A percentile compares a stretch with the other conserved stretches of the same genome.
These are phyloP conservation scores for Amphipyra tragopoginis DNA, from an alignment of 2,888 invertebrate genomes.

Conservation along the genomic window DNA sequence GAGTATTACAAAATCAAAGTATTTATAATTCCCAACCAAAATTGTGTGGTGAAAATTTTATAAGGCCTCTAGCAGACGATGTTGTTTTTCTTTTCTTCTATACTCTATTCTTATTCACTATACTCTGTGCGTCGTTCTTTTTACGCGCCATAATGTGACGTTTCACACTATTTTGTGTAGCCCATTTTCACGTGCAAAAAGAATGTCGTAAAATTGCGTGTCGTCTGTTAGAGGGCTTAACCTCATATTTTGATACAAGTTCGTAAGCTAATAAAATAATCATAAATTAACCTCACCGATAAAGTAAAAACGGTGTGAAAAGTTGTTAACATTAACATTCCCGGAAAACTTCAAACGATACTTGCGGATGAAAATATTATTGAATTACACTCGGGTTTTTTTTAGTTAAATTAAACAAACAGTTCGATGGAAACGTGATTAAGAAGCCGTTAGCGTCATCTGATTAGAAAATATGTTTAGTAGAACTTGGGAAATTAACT, in stretches of 20 bases:
- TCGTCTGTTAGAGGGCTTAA: too few relatives aligned
- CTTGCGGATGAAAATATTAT: conserved; percentile 41
- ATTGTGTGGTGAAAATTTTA: conserved; percentile 1
- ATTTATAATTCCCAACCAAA: conserved; percentile 4
- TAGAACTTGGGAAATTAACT: conserved; percentile 8
- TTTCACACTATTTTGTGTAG: too few relatives aligned
- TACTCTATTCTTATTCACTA: too few relatives aligned
- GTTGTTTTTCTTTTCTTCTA: too few relatives aligned
- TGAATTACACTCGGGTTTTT: conserved; percentile 33
- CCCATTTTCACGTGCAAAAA: too few relatives aligned
- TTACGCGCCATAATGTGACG: too few relatives aligned
- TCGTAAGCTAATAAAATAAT: conserved; percentile 21
- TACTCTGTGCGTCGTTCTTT: too few relatives aligned
- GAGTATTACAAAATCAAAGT: conserved; percentile 15
- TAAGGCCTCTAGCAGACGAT: too few relatives aligned
- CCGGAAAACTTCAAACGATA: conserved; percentile 44
- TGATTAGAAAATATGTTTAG: conserved; percentile 14
- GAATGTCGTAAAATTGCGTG: too few relatives aligned
- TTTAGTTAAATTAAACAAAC: conserved; percentile 42
- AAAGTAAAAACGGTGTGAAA: conserved; percentile 11
- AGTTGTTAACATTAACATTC: conserved; percentile 23
- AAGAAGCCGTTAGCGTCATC: conserved; percentile 22
- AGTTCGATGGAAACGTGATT: conserved; percentile 32
- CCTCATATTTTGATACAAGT: conserved; percentile 13
- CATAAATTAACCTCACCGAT: conserved; percentile 10